Percentiles rank a stretch among this genome's conserved stretches.
Conservation (phyloP, 92 coral and sea anemone genomes). For the Montipora capitata region DNA sequence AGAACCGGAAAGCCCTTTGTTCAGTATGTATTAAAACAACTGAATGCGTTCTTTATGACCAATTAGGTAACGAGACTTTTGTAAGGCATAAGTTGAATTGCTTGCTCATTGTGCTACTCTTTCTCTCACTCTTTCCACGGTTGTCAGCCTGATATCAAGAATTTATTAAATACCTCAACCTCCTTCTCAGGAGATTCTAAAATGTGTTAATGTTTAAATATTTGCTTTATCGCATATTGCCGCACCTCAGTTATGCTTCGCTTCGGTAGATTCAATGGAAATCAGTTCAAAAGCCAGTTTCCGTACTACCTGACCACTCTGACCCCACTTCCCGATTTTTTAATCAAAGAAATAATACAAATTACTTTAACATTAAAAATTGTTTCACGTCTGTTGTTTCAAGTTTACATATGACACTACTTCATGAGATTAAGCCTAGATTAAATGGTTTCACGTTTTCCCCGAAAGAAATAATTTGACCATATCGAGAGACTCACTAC, state of each 20-base stretch:
- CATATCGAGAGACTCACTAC: no score
- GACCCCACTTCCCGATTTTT: neutral
- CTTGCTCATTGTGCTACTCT: neutral
- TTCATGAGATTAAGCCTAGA: no score
- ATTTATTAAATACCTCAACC: neutral
- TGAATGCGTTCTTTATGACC: constrained; percentile 4
- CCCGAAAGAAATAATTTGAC: no score
- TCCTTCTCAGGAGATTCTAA: constrained; percentile 3
- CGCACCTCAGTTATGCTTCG: constrained; percentile 5
- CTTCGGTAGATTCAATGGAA: neutral
- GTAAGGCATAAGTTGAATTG: no score
- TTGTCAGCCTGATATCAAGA: neutral
- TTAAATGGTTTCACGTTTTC: no score
- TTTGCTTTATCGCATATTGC: constrained; percentile 45
- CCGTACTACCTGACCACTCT: constrained; percentile 9
- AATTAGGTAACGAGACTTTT: neutral
- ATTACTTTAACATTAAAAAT: neutral
- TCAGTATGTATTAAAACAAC: neutral
- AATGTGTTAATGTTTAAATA: constrained; percentile 36
- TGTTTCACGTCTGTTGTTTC: constrained; percentile 21
- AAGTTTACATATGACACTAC: no score
- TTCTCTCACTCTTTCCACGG: no score
- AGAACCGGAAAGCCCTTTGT: constrained; percentile 43
- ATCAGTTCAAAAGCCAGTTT: neutral
- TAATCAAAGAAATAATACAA: neutral